Evolutionary conservation across 92 coral and sea anemone genomes (phyloP), one percentile per base, ranked within the genome.

Genomic region (Paramuricea clavata): DNA sequence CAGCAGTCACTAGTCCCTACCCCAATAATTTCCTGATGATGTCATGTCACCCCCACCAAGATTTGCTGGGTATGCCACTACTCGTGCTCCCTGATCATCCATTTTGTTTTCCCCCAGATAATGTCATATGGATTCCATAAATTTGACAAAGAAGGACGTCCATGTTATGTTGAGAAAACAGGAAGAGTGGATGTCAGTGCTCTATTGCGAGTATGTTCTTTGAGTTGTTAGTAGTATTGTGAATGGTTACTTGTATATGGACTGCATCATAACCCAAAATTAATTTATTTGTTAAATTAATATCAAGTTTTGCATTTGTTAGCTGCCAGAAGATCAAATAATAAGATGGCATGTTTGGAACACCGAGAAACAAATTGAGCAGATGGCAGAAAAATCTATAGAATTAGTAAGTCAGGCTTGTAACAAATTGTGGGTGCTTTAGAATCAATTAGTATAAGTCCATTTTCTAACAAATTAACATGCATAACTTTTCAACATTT

Each of bases 271-370:
- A n/a, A n/a, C n/a, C n/a, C n/a, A n/a, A n/a, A 31, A 39, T 39
- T 39, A 39, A 39, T 39, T 39, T 39, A 4, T 39, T 34, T n/a
- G n/a, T n/a, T n/a, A n/a, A n/a, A n/a, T n/a, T n/a, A n/a, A n/a
- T 15, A 32, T 73, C 43, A 76, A 42, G 35, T 92, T 21, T 67
- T 82, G 28, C 12, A 35, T 43, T 42, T 54, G 16, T 54, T 71
- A 96, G 99, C 90, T 94, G 15, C 99, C 99, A 39, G 73, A 82
- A 72, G 95, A 96, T 31, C 97, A 94, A 86, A 80, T 93, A 5
- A 85, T 96, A 23, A 84, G 70, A 33, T 89, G 99, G 95, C 99
- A 96, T 30, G 81, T 96, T 47, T 96, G 99, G 99, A 94, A 96
- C 78, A 95, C 92, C 16, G 99, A 96, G 57, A 93, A 86, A 71